Conservation (phyloP, 2,888 invertebrate genomes). For the Eugnorisma glareosa region DNA sequence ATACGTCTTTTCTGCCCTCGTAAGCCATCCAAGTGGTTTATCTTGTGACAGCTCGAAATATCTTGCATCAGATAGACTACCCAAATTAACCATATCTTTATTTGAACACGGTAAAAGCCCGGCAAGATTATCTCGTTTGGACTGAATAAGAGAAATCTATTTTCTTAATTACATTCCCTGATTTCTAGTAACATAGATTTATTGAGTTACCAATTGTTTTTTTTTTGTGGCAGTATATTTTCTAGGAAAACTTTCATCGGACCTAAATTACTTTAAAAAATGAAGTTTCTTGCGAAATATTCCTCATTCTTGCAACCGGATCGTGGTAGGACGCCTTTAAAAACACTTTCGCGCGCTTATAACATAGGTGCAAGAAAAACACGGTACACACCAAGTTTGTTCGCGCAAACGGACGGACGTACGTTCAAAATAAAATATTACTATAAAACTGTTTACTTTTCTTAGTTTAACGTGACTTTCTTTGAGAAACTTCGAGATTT, state of each 20-base stretch:
- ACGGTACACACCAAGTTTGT: conserved; percentile 30
- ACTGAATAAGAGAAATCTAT: background rate
- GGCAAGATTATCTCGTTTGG: background rate
- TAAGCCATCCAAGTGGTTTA: background rate
- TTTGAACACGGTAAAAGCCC: background rate
- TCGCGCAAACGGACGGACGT: conserved; percentile 40
- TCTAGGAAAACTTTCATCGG: background rate
- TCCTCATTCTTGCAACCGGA: conserved; percentile 35
- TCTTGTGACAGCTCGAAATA: background rate
- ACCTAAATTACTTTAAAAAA: background rate
- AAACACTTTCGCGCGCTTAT: conserved; percentile 55
- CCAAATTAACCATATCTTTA: background rate
- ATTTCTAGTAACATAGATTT: background rate
- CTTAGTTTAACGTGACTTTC: conserved; percentile 46
- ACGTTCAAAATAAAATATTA: conserved; percentile 11
- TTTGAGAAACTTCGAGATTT: conserved; percentile 36
- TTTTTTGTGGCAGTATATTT: background rate
- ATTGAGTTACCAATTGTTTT: background rate
- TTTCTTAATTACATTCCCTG: background rate
- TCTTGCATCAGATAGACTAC: background rate
- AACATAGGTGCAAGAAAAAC: conserved; percentile 42
- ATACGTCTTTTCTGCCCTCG: background rate
- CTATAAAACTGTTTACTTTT: conserved; percentile 40
- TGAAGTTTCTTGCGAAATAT: conserved; percentile 32
- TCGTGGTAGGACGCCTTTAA: conserved; percentile 30